These are phyloP conservation scores for Erithacus rubecula DNA, from an alignment of 2,797 vertebrate genomes.

Conservation along the genomic window DNA sequence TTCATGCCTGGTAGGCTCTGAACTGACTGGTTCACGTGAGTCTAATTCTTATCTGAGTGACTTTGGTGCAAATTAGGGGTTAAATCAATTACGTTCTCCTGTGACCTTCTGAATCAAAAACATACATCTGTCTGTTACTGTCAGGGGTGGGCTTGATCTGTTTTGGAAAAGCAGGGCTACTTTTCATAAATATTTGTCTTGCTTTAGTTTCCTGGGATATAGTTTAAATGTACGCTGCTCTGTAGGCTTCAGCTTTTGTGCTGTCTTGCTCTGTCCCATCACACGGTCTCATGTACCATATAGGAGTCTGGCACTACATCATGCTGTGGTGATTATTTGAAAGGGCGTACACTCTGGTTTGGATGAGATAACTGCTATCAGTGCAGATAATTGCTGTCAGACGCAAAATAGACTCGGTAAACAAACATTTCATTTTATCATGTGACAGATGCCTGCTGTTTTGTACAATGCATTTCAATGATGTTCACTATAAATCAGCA, in stretches of 20 bases:
- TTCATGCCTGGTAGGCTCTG: neutral
- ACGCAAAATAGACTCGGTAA: conserved; percentile 67
- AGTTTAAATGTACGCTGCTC: conserved; percentile 51
- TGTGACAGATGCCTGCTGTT: conserved; percentile 18
- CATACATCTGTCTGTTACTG: conserved; percentile 29
- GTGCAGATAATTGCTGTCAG: conserved; percentile 60
- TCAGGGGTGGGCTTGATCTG: neutral
- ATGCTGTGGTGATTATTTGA: conserved; percentile 55
- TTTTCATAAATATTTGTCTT: conserved; percentile 67
- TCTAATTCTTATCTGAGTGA: neutral
- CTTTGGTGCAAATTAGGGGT: conserved; percentile 27
- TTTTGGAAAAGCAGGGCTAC: conserved; percentile 25
- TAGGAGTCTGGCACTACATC: neutral
- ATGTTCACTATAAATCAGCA: conserved; percentile 3
- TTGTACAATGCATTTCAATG: neutral
- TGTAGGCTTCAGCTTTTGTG: neutral
- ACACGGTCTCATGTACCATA: conserved; percentile 32
- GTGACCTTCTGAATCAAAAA: conserved; percentile 17
- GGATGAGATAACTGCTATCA: conserved; percentile 68
- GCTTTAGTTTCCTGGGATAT: conserved; percentile 62
- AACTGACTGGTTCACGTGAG: neutral
- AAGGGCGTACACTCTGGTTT: conserved; percentile 65
- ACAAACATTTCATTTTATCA: conserved; percentile 53
- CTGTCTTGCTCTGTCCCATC: conserved; percentile 22
- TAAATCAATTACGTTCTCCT: conserved; percentile 9